Percentiles rank a stretch among this genome's conserved stretches.
Conservation (phyloP, 2,113 vertebrate species). For the Hylia prasina region DNA sequence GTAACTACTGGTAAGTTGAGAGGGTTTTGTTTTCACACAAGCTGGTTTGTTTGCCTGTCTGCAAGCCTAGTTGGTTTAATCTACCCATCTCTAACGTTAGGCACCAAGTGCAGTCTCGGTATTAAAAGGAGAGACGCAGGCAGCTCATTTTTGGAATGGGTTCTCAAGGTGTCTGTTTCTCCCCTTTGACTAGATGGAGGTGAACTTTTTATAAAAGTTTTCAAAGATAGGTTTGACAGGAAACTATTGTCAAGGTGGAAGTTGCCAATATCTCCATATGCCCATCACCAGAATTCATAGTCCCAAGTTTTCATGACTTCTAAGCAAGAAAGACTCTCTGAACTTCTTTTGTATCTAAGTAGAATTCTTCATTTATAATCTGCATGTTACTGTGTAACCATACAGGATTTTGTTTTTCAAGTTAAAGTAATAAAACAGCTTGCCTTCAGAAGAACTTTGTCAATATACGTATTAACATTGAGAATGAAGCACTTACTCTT, state of each 20-base stretch:
- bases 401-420: not conserved
- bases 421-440: not conserved
- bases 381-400: not conserved
- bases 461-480: not conserved
- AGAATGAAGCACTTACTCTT: not conserved
- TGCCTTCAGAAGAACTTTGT: not conserved
- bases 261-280: not conserved
- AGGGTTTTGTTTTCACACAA: not conserved
- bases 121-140: not conserved
- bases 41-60: not conserved
- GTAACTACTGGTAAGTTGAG: constrained; percentile 69
- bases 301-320: not conserved
- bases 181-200: not conserved
- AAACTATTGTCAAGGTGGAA: not conserved
- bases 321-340: not conserved
- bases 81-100: not conserved
- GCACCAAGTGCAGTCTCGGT: not conserved
- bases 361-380: not conserved
- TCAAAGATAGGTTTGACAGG: not conserved
- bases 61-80: not conserved
- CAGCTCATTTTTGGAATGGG: not conserved
- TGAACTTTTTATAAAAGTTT: not conserved
- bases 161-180: not conserved
- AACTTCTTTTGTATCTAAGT: not conserved
- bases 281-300: not conserved